Base-by-base conservation (phyloP, 1,140 invertebrate species). In the Atopsyche davidsoni region DNA sequence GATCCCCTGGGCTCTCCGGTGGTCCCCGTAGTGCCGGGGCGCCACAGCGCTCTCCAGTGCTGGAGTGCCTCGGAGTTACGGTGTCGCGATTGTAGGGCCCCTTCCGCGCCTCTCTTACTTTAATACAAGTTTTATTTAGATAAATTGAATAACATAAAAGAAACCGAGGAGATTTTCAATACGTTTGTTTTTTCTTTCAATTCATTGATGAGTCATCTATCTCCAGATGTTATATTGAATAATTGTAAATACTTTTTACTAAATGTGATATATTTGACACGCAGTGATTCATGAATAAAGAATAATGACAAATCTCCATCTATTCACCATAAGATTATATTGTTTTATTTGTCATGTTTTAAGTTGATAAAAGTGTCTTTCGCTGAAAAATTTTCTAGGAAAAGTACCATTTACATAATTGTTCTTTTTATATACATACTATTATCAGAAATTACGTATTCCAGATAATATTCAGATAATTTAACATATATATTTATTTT, bases 111-210 rank as follows among this genome's bases (percentile, higher is more conserved):
- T 53, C 44, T 42, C 21, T 21, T 46, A 28, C 48, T 40, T 49
- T 46, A 57, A 44, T 16, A 46, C 52, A 57, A 52, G 54, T 43
- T 52, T 44, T 52, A 52, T 44, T 32, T 48, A 48, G 54, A n/a
- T 34, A 47, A 57, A 57, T 42, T 45, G 50, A 48, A 34, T 57
- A 46, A 53, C 40, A 44, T 50, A 50, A 52, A 57, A 57, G 45
- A 43, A 53, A 41, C 55, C 51, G 54, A 48, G 43, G 38, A 31
- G 40, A 44, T 32, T 49, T 42, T 19, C 13, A 23, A 23, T 40
- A 13, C 18, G 24, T 28, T 24, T 36, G 35, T 16, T 43, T 40
- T 44, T 51, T 51, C 14, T 51, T 14, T 51, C 31, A 48, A 31
- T 35, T 48, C 46, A 39, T 28, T n/a, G n/a, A 22, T 41, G 23